Conservation (phyloP, 1,140 invertebrate species). For the Acromyrmex charruanus region DNA sequence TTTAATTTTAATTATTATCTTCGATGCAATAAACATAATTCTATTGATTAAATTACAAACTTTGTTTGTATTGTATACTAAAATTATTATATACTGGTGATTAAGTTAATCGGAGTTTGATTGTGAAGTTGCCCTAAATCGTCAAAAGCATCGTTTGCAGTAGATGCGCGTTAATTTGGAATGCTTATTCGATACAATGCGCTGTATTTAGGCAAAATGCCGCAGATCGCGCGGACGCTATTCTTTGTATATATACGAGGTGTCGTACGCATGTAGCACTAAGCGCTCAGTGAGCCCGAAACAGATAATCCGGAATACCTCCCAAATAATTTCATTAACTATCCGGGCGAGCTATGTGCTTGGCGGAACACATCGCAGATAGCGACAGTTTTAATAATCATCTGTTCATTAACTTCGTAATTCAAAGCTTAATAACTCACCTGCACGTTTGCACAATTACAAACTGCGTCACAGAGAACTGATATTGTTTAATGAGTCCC, state of each 20-base stretch:
- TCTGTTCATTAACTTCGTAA: conserved; percentile 55
- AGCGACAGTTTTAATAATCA: conserved; percentile 58
- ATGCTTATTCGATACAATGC: neutral
- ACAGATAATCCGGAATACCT: conserved; percentile 58
- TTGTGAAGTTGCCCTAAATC: neutral
- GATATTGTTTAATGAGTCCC: neutral
- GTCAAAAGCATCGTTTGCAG: neutral
- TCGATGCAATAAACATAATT: too few species aligned
- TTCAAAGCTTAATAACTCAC: conserved; percentile 47
- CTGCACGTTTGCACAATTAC: conserved; percentile 12
- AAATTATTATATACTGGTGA: too few species aligned
- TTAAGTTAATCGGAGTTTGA: too few species aligned
- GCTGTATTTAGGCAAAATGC: conserved; percentile 1
- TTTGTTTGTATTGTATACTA: too few species aligned
- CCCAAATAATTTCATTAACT: conserved; percentile 59
- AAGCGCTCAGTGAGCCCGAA: conserved; percentile 52
- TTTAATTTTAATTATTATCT: too few species aligned
- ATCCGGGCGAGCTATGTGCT: conserved; percentile 38
- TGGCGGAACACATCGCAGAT: conserved; percentile 45
- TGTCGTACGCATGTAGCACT: conserved; percentile 2
- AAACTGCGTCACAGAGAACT: neutral
- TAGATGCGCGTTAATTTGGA: neutral
- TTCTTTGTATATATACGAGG: conserved; percentile 21
- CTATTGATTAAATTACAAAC: too few species aligned
- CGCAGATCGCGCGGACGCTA: neutral